phyloP scores from a whole-genome alignment of 2,888 invertebrate genomes.

The Lithosia quadra region DNA sequence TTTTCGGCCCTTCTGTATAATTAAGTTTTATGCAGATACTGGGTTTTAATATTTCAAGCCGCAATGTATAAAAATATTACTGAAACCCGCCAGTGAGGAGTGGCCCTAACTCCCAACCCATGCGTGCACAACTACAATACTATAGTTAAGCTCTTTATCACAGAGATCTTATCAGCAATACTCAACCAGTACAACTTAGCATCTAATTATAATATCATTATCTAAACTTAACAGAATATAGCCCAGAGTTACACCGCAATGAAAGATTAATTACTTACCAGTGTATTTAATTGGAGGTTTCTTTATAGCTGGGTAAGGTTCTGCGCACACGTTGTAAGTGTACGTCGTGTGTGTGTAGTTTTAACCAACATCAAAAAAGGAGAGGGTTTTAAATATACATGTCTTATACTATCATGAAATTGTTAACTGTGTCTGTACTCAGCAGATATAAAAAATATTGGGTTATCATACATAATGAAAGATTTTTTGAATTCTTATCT shows the following conservation, averaged over 20 bases:
- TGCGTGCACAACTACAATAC: conserved; percentile 25
- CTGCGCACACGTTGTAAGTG: conserved; percentile 1
- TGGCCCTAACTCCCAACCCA: conserved; percentile 5
- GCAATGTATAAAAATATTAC: not conserved
- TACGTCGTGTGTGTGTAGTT: too few species aligned
- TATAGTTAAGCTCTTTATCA: conserved; percentile 33
- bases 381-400: too few species aligned
- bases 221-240: conserved; percentile 32
- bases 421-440: too few species aligned
- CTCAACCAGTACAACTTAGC: conserved; percentile 31
- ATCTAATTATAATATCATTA: conserved; percentile 48
- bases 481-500: too few species aligned
- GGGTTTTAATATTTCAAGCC: too few species aligned
- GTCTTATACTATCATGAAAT: too few species aligned
- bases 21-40: too few species aligned
- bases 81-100: conserved; percentile 2
- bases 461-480: too few species aligned
- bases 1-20: too few species aligned
- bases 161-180: conserved; percentile 39
- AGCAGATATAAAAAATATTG: too few species aligned
- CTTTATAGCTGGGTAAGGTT: conserved; percentile 13
- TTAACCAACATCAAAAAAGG: not conserved
- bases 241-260: conserved; percentile 26
- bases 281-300: conserved; percentile 34
- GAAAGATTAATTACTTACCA: conserved; percentile 39